phyloP scores from a whole-genome alignment of 2,113 vertebrate species.

The Cephalopholis sonnerati region DNA sequence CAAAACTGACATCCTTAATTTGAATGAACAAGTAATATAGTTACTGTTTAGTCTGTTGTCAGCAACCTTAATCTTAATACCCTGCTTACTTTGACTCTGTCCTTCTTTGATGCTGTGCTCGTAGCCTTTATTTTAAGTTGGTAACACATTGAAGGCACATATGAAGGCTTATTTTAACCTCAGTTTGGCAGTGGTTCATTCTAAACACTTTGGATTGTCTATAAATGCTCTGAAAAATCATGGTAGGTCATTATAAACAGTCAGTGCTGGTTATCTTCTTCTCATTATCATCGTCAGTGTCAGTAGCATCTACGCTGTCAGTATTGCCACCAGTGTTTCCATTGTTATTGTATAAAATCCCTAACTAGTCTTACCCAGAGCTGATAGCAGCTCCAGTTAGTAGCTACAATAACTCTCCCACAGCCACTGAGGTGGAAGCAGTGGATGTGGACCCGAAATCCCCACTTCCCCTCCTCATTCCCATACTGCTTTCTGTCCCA shows the following conservation, averaged over 20 bases:
- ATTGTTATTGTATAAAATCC: conserved; percentile 37
- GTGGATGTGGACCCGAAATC: conserved; percentile 67
- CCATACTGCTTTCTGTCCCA: conserved; percentile 60
- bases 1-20: too few species aligned
- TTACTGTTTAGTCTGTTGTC: neutral
- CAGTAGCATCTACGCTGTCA: neutral
- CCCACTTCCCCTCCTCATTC: conserved; percentile 75
- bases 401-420: conserved; percentile 79
- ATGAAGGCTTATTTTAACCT: neutral
- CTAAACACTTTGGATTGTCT: neutral
- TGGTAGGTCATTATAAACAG: neutral
- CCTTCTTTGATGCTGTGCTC: neutral
- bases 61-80: neutral
- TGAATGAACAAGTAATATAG: neutral
- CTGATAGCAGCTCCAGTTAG: conserved; percentile 41
- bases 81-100: too few species aligned
- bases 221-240: neutral
- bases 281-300: neutral
- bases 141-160: neutral
- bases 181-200: neutral
- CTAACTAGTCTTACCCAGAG: conserved; percentile 33
- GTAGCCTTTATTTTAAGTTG: neutral
- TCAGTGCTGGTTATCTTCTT: neutral
- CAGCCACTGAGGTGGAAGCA: conserved; percentile 67
- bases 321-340: neutral